Evolutionary conservation across 2,888 invertebrate genomes (phyloP).

Genomic region (Polia nebulosa): DNA sequence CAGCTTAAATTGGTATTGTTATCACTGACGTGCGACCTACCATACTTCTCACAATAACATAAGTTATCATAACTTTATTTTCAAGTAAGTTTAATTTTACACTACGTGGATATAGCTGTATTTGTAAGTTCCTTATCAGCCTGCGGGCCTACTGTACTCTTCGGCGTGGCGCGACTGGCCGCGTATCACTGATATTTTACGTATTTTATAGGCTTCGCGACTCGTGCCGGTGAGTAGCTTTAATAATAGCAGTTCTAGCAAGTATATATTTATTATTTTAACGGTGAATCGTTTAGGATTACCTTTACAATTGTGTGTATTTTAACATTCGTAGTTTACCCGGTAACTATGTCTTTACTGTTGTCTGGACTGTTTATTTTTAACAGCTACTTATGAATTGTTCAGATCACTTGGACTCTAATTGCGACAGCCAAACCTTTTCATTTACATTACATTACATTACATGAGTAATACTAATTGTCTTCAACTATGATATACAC

Average conservation of each 20-base stretch:
- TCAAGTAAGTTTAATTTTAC: neutral
- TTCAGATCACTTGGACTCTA: too few relatives aligned
- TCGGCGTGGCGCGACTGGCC: neutral
- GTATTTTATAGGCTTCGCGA: slow-evolving; percentile 47
- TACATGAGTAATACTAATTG: too few relatives aligned
- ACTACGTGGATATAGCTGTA: neutral
- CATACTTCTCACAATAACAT: neutral
- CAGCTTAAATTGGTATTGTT: neutral
- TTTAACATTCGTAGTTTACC: neutral
- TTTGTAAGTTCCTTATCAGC: neutral
- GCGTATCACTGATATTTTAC: slow-evolving; percentile 33
- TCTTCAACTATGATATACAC: neutral
- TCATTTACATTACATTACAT: too few relatives aligned
- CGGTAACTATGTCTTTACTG: too few relatives aligned
- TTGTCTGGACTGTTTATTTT: neutral
- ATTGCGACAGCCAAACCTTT: too few relatives aligned
- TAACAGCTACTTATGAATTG: neutral
- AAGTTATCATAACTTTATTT: neutral
- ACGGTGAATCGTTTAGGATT: neutral
- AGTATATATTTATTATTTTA: slow-evolving; percentile 1
- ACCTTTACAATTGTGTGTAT: neutral
- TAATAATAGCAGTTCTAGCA: slow-evolving; percentile 25
- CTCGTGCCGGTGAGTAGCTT: neutral
- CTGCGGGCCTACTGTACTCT: slow-evolving; percentile 4
- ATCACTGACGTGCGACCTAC: neutral